Conservation (phyloP, 2,113 vertebrate genomes). For the Eidolon helvum region DNA sequence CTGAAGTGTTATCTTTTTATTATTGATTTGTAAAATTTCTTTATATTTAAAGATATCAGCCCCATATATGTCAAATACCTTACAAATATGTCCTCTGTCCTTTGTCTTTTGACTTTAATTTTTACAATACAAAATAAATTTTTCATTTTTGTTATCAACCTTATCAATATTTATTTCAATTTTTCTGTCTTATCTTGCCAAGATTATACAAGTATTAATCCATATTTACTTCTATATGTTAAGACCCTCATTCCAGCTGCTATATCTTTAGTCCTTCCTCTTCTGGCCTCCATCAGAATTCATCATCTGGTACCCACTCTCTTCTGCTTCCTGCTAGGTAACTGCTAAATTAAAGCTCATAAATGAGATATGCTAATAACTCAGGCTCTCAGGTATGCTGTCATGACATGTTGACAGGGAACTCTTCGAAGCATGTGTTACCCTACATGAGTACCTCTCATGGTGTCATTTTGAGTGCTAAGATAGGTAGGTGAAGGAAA, state of each 20-base stretch:
- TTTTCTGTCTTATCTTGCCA: neutral
- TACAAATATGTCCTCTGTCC: neutral
- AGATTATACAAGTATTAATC: neutral
- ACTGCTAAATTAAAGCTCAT: neutral
- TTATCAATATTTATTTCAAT: neutral
- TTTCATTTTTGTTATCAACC: neutral
- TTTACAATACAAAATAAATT: neutral
- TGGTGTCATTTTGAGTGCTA: neutral
- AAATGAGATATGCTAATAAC: constrained; percentile 3
- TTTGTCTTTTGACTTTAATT: neutral
- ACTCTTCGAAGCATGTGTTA: neutral
- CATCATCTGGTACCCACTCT: neutral
- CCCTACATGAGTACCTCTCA: neutral
- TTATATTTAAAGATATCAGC: neutral
- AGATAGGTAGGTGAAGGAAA: neutral
- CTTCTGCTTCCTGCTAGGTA: neutral
- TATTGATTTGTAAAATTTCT: neutral
- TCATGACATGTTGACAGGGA: neutral
- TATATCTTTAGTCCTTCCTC: neutral
- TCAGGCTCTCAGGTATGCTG: neutral
- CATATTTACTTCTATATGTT: constrained; percentile 25
- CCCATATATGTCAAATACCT: neutral
- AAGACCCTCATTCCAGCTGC: neutral
- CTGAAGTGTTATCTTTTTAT: neutral
- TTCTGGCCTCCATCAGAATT: neutral